Evolutionary conservation across 2,888 invertebrate genomes (phyloP), one percentile per base, ranked within the genome.

Genomic region (Sinodicranocentrus sp.): DNA sequence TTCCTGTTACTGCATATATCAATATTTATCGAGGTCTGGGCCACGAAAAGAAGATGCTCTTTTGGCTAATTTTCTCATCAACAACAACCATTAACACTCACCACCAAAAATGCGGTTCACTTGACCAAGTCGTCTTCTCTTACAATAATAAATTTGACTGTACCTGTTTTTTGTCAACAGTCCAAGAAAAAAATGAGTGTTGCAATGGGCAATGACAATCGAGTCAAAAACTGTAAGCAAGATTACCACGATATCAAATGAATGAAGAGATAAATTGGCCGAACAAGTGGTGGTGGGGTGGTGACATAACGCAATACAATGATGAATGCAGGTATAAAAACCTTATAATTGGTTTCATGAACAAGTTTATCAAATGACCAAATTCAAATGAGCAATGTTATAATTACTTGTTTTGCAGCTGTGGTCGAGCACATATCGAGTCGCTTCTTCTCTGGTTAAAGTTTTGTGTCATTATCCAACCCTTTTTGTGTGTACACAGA

Each of bases 1-100:
- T 71, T 59, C 43, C 33, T 59, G 17, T 2, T 59, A 19, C 17
- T 57, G 21, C 19, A 57, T 52, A n/a, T 19, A 43, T 77, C 67
- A 67, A 77, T n/a, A n/a, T n/a, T n/a, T n/a, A 76, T 77, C 67
- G 76, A 77, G 77, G 77, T 77, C 77, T 77, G 68, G 68, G 68
- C 68, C 77, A 61, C 19, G 10, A 33, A 33, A 48, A 48, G 77
- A 77, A 77, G 77, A 77, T 26, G 77, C 39, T 21, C 67, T 28
- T 76, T 54, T 72, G 13, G 48, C 48, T 10, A 10, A 48, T 10
- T 48, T 33, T 33, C 33, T 33, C 33, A 33, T 33, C 33, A 33
- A 33, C n/a, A 33, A 33, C 33, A 33, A 33, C 3, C 33, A 33
- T 33, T 33, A 33, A 10, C 33, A 33, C 5, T 15, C 57, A 25